A percentile compares a stretch with the other conserved stretches of the same genome.
Conservation (phyloP, 2,797 vertebrate species). For the Pygocentrus nattereri region DNA sequence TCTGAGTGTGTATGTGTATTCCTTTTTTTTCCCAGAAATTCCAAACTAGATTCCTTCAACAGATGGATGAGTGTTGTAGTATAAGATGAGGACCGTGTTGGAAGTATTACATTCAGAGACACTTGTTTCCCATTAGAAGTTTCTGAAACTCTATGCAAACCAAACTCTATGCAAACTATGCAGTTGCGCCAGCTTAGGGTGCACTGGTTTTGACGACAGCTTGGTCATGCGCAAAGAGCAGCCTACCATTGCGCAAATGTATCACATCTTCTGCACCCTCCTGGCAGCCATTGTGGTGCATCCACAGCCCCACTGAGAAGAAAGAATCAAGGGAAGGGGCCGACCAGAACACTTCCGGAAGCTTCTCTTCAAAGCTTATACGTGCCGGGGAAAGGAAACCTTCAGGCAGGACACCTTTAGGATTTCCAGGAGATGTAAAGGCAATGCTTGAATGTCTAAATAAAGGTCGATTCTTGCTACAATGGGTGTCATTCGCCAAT, state of each 20-base stretch:
- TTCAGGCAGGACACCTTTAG: slow-evolving; percentile 23
- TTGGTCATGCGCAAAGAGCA: background rate
- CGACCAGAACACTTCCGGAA: slow-evolving; percentile 44
- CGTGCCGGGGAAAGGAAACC: slow-evolving; percentile 26
- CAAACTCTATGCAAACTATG: background rate
- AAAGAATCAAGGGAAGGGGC: slow-evolving; percentile 74
- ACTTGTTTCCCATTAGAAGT: background rate
- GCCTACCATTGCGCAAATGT: slow-evolving; percentile 8
- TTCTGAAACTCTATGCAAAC: background rate
- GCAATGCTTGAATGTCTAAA: background rate
- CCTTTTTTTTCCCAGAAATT: background rate
- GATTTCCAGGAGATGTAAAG: slow-evolving; percentile 52
- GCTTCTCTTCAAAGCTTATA: slow-evolving; percentile 51
- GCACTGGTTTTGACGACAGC: background rate
- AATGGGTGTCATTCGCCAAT: too few species aligned
- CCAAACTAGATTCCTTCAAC: too few species aligned
- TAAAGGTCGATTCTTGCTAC: background rate
- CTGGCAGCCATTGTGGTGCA: slow-evolving; percentile 64
- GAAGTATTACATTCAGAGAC: background rate
- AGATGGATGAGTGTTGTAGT: background rate
- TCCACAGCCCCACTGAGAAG: slow-evolving; percentile 66
- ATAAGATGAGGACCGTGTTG: slow-evolving; percentile 5
- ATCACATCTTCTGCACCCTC: slow-evolving; percentile 18
- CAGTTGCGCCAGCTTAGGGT: background rate
- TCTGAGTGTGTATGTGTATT: background rate